Base-by-base conservation (phyloP, 2,113 vertebrate genomes). In the Cettia cetti region DNA sequence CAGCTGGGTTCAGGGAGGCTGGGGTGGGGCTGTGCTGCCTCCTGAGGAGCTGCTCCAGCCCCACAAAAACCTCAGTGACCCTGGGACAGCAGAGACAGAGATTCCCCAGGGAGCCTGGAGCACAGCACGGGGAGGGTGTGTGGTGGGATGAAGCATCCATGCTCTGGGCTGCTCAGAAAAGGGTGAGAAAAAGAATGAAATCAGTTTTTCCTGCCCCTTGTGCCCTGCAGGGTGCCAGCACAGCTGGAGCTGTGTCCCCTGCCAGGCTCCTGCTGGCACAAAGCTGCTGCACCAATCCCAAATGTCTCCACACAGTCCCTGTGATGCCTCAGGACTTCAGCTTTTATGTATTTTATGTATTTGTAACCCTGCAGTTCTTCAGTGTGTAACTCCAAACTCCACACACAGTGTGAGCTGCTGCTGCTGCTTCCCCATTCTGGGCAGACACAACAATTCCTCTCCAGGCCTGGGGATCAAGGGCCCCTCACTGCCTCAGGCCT, bases 1-100 rank as follows among this genome's bases (percentile, higher is more conserved):
- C 35, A 91, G 63, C 4, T 0, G 0, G 2, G 66, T 16, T 50
- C 52, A 14, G 6, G 1, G 30, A 59, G 63, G 71, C 47, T 3
- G 17, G 64, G 70, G 23, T n/a, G 35, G 64, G 64, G 40, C 60
- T 52, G 33, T 21, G 75, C 82, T 35, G 57, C 63, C 65, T 76
- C 57, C 42, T 6, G 2, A 27, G 37, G 40, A 81, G 52, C 60
- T 65, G 77, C 64, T 72, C 12, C 4, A 44, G 6, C 65, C 14
- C 63, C 52, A 31, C 71, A 23, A 23, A 54, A 59, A 3, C 72
- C 47, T 47, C 79, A 3, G 47, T 2, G 26, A 35, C 16, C 16
- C 61, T 0, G 3, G 33, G 49, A 21, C 39, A 28, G 7, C 9
- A 31, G 17, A 30, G 72, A 70, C 50, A 19, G 30, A 21, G 22